phyloP scores from a whole-genome alignment of 2,113 vertebrate genomes.

The Saguinus imperator region DNA sequence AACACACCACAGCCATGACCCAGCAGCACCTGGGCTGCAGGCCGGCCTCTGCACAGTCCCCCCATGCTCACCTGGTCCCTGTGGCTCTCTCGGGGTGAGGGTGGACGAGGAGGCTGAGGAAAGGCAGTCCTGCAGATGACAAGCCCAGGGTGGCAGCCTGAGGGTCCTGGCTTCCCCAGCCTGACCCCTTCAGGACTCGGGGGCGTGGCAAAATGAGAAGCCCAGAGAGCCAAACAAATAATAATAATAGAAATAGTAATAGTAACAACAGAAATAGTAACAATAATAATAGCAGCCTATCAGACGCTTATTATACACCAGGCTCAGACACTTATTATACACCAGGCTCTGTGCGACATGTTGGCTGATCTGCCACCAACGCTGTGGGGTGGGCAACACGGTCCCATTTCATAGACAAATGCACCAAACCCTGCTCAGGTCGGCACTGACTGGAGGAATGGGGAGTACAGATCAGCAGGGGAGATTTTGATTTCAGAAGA shows the following conservation, averaged over 20 bases:
- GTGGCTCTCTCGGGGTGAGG: neutral
- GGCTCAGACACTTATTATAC: neutral
- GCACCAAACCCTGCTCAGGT: neutral
- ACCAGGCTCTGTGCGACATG: neutral
- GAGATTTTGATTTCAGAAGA: neutral
- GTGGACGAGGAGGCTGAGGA: neutral
- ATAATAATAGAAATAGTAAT: neutral
- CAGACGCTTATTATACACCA: rapidly evolving
- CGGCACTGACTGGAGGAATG: neutral
- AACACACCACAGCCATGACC: neutral
- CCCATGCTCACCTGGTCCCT: neutral
- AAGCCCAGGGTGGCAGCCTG: neutral
- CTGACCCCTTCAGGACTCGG: neutral
- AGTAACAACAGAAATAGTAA: neutral
- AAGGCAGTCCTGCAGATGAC: neutral
- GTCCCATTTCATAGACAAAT: neutral
- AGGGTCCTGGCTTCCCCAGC: neutral
- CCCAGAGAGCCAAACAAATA: neutral
- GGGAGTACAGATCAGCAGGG: rapidly evolving
- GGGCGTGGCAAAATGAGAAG: neutral
- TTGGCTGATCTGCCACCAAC: neutral
- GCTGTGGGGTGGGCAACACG: rapidly evolving
- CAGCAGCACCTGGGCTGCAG: neutral
- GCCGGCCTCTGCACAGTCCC: neutral
- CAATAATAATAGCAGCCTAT: rapidly evolving